Conservation (phyloP, 2,113 vertebrate species). For the Channa argus region DNA sequence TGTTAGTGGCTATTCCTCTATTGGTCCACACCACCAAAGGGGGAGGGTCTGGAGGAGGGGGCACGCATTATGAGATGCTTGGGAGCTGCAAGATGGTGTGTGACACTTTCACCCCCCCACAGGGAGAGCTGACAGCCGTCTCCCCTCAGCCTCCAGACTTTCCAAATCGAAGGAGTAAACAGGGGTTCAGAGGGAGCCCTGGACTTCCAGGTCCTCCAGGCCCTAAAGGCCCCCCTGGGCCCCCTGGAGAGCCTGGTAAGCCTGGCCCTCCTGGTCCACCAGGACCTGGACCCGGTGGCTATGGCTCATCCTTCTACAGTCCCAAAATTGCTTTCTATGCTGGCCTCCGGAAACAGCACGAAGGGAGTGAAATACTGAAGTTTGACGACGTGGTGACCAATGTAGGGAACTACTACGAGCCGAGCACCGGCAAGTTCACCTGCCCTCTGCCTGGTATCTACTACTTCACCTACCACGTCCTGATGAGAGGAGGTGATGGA, state of each 20-base stretch:
- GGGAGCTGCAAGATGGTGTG: conserved; percentile 94
- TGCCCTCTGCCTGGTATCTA: conserved; percentile 96
- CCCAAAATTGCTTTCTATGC: conserved; percentile 97
- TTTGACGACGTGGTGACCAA: conserved; percentile 98
- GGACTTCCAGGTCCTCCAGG: conserved; percentile 90
- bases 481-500: conserved; percentile 95
- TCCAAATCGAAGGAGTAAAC: conserved; percentile 87
- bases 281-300: conserved; percentile 90
- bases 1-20: conserved; percentile 94
- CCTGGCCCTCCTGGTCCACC: conserved; percentile 90
- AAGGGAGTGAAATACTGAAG: conserved; percentile 94
- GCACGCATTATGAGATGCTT: conserved; percentile 91
- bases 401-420: conserved; percentile 97
- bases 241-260: conserved; percentile 90
- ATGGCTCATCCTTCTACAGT: conserved; percentile 89
- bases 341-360: conserved; percentile 93
- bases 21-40: conserved; percentile 94
- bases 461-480: conserved; percentile 97
- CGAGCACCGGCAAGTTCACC: conserved; percentile 95
- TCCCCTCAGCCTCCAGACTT: conserved; percentile 88
- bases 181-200: conserved; percentile 88
- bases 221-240: conserved; percentile 90
- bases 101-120: conserved; percentile 88
- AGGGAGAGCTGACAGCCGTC: conserved; percentile 85
- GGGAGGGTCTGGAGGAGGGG: conserved; percentile 84